These are phyloP conservation scores for Lerista edwardsae DNA, from an alignment of 2,797 vertebrate genomes.

Conservation along the genomic window DNA sequence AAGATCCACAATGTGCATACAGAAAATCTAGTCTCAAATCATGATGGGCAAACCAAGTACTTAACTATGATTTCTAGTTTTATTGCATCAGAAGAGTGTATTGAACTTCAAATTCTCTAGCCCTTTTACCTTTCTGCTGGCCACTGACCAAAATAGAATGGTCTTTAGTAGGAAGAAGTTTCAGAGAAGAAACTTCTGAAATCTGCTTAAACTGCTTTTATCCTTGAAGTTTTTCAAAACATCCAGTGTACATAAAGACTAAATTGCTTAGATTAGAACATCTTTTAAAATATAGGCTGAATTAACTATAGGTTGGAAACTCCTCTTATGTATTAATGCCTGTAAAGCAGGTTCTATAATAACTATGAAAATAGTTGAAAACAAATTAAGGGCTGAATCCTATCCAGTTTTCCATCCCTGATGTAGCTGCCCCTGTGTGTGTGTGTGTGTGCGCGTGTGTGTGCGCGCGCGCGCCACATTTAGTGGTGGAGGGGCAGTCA, in stretches of 20 bases:
- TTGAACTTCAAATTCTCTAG: background rate
- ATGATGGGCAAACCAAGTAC: background rate
- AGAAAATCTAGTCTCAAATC: too few relatives aligned
- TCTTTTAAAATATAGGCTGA: background rate
- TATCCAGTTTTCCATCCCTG: too few relatives aligned
- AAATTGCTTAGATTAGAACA: background rate
- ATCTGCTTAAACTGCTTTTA: background rate
- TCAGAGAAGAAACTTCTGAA: too few relatives aligned
- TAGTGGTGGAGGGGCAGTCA: too few relatives aligned
- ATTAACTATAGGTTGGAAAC: background rate
- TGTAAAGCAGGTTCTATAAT: background rate
- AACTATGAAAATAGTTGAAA: background rate
- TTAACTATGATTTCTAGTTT: background rate
- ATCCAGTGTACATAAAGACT: background rate
- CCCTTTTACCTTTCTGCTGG: background rate
- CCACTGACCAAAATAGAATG: background rate
- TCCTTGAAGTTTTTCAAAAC: background rate
- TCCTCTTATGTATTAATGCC: background rate
- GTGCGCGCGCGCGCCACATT: too few relatives aligned
- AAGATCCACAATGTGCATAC: too few relatives aligned
- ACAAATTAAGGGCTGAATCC: too few relatives aligned
- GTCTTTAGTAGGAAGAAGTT: background rate
- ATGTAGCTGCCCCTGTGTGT: too few relatives aligned
- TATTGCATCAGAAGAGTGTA: background rate
- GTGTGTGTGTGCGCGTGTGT: too few relatives aligned